Evolutionary conservation across 2,797 vertebrate genomes (phyloP).

Genomic region (Eptatretus atami): DNA sequence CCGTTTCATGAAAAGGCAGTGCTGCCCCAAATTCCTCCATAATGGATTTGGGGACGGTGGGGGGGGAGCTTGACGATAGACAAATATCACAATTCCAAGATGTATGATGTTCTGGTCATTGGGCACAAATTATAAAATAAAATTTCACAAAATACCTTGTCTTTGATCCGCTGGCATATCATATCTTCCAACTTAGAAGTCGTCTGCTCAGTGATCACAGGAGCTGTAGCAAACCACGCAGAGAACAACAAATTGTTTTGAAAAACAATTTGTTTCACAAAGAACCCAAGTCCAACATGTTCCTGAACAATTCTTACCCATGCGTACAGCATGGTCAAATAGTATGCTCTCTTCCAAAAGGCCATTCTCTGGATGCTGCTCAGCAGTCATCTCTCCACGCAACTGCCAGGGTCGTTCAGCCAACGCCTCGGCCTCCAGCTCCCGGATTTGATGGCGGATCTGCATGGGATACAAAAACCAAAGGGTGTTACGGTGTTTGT

Average conservation of each 20-base stretch:
- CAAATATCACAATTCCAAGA: no score
- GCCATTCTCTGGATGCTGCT: slow-evolving; percentile 74
- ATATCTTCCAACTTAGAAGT: slow-evolving; percentile 68
- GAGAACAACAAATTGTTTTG: accelerated
- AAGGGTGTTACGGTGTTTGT: neutral
- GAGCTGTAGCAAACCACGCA: slow-evolving; percentile 20
- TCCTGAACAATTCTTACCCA: slow-evolving; percentile 18
- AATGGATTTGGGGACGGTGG: no score
- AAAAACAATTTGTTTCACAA: slow-evolving; percentile 1
- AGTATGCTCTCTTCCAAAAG: slow-evolving; percentile 51
- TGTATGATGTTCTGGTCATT: no score
- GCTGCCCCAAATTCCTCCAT: no score
- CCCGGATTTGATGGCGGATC: slow-evolving; percentile 48
- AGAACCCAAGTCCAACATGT: no score
- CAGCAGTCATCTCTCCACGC: slow-evolving; percentile 42
- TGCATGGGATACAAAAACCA: slow-evolving; percentile 12
- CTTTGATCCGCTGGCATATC: slow-evolving; percentile 82
- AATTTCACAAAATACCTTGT: slow-evolving; percentile 26
- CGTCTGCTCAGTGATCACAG: slow-evolving; percentile 63
- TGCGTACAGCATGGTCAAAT: slow-evolving; percentile 47
- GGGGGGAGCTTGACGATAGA: no score
- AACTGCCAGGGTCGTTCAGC: slow-evolving; percentile 67
- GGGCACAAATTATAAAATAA: neutral
- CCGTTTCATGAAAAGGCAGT: no score
- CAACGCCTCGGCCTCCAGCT: slow-evolving; percentile 39